phyloP scores from a whole-genome alignment of 2,113 vertebrate species.

The Salvator merianae region DNA sequence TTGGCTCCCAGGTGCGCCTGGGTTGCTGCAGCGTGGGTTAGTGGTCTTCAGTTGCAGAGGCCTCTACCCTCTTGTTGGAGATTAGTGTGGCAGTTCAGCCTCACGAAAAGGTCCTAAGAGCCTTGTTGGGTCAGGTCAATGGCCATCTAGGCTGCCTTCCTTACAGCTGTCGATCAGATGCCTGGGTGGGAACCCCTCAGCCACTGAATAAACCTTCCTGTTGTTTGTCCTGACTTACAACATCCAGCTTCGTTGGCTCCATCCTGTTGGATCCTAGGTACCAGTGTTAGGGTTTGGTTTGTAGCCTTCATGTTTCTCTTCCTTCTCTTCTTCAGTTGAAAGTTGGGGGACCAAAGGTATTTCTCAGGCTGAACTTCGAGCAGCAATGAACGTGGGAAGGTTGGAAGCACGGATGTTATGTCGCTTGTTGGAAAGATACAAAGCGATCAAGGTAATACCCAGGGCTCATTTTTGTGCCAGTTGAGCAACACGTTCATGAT shows the following conservation, averaged over 20 bases:
- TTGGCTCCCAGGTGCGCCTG: not conserved
- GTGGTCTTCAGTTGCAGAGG: no score
- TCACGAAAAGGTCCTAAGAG: no score
- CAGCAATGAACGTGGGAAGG: conserved; percentile 88
- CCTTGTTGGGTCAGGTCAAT: no score
- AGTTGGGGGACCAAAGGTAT: conserved; percentile 88
- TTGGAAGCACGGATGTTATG: conserved; percentile 94
- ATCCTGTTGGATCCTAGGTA: not conserved
- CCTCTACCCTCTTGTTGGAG: not conserved
- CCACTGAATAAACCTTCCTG: no score
- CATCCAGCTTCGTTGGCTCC: not conserved
- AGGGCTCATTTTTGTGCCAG: no score
- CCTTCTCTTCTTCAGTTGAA: conserved; percentile 77
- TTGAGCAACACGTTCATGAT: no score
- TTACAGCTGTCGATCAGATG: no score
- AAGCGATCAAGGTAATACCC: conserved; percentile 84
- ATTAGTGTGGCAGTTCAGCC: not conserved
- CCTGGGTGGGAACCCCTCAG: no score
- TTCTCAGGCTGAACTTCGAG: conserved; percentile 82
- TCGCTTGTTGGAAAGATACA: conserved; percentile 85
- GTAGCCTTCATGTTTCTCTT: conserved; percentile 6
- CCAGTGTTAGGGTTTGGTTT: not conserved
- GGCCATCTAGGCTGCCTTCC: no score
- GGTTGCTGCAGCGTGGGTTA: no score
- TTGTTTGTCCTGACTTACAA: not conserved